Evolutionary conservation across 2,797 vertebrate species (phyloP).

Genomic region (Muscicapa comitata): DNA sequence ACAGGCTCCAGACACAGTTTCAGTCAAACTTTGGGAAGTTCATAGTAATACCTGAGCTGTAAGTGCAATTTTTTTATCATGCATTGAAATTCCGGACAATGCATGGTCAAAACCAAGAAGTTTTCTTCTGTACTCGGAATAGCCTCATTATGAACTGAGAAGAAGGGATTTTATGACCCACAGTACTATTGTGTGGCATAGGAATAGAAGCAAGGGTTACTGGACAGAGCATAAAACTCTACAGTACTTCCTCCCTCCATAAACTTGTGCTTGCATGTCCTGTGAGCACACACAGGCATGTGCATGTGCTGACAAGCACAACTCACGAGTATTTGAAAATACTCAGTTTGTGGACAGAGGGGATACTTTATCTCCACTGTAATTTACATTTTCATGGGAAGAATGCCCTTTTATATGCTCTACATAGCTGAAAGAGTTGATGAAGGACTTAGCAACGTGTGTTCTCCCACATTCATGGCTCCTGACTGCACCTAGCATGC

Average conservation of each 20-base stretch:
- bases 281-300: neutral
- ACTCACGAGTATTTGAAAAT: neutral
- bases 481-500: neutral
- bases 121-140: neutral
- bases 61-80: neutral
- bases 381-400: neutral
- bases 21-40: neutral
- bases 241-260: neutral
- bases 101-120: neutral
- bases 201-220: neutral
- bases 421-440: neutral
- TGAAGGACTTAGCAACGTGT: neutral
- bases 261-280: neutral
- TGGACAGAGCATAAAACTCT: neutral
- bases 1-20: neutral
- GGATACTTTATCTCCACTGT: neutral
- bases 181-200: neutral
- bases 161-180: neutral
- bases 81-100: neutral
- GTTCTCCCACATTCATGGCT: neutral
- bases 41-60: neutral
- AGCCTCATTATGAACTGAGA: neutral
- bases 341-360: neutral
- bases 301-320: neutral
- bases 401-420: neutral